Evolutionary conservation across 2,888 invertebrate species (phyloP), one percentile per base, ranked within the genome.

Genomic region (Eurois occulta): DNA sequence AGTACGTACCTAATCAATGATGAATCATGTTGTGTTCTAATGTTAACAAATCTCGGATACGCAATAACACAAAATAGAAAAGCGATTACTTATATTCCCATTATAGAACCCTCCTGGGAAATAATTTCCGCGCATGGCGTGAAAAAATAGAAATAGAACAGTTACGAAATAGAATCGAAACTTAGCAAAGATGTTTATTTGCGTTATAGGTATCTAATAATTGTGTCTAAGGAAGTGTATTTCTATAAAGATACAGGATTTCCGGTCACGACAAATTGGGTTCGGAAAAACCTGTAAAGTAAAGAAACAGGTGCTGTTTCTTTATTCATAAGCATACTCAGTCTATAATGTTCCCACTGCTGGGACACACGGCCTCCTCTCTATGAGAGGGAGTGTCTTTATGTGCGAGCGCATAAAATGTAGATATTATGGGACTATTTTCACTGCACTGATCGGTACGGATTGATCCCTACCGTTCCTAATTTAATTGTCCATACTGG

Each of bases 31-130:
- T 55, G 52, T 11, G 46, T 10, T 46, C 72, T 73, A 13, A 73
- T 55, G 38, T 43, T 35, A 38, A 35, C 35, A 46, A 41, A n/a
- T 18, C 13, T n/a, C n/a, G 3, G 11, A 8, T 18, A 24, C 21
- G 32, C 8, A 52, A 43, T 35, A 81, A 46, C 10, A 52, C 16
- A 66, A 75, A 75, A 81, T 32, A 32, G 16, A 75, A 66, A 75
- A 78, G n/a, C 18, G n/a, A 41, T 43, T 41, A 58, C 18, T 35
- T 62, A 11, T 28, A 10, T 52, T 55, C 32, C 41, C 28, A 16
- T 35, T 28, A 35, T 24, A 52, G 11, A 64, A 38, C 21, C 13
- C 46, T 65, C 35, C 7, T 7, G 55, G 55, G n/a, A 81, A 46
- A 81, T 65, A 32, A 65, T 58, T 48, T 48, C 32, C 46, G 21